A percentile compares a stretch with the other conserved stretches of the same genome.
Conservation (phyloP, 2,113 vertebrate species). For the Bufo bufo region DNA sequence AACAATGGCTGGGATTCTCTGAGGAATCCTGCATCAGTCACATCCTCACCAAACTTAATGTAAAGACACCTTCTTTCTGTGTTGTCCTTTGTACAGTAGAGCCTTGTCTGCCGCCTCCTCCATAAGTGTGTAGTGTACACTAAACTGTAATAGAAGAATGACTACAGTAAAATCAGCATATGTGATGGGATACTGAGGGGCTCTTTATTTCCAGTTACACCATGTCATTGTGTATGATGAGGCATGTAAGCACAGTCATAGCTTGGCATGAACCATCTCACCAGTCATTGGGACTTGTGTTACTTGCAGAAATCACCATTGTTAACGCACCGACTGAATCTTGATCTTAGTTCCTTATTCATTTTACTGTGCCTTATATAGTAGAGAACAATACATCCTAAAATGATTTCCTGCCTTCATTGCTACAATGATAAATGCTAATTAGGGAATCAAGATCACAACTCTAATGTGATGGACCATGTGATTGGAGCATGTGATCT, state of each 20-base stretch:
- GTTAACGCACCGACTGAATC: too few relatives aligned
- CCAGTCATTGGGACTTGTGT: background rate
- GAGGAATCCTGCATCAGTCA: slow-evolving; percentile 15
- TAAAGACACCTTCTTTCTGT: background rate
- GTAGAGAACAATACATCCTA: too few relatives aligned
- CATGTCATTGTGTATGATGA: background rate
- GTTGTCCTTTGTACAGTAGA: background rate
- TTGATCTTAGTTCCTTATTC: too few relatives aligned
- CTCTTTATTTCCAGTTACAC: background rate
- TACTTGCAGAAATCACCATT: background rate
- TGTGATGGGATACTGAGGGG: background rate
- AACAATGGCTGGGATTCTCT: slow-evolving; percentile 35
- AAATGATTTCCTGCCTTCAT: too few relatives aligned
- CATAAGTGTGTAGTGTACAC: background rate
- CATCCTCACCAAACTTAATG: background rate
- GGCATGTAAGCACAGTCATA: slow-evolving; percentile 12
- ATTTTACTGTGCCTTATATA: too few relatives aligned
- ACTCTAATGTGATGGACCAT: too few relatives aligned
- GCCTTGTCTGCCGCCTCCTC: background rate
- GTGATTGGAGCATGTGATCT: too few relatives aligned
- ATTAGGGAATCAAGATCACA: too few relatives aligned
- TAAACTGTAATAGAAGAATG: background rate
- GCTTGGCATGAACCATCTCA: background rate
- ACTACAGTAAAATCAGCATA: background rate
- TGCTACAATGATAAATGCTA: too few relatives aligned